Evolutionary conservation across 1,140 invertebrate species (phyloP).

Genomic region (Pteromalus puparum): DNA sequence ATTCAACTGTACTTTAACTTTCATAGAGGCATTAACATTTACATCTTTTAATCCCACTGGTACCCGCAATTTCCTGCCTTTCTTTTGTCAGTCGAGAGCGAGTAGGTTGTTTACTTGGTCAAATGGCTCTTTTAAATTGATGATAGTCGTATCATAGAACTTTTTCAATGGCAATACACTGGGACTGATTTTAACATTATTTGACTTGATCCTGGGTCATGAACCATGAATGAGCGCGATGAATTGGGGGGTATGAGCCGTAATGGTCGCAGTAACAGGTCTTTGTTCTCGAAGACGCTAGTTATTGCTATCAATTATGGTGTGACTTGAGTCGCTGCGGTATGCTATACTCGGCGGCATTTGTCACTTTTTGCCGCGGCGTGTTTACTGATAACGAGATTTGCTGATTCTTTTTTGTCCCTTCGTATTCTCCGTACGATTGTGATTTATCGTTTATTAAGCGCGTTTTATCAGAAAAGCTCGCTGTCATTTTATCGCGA

Average conservation of each 20-base stretch:
- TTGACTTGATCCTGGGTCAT: constrained; percentile 20
- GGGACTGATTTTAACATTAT: constrained; percentile 32
- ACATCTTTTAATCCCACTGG: constrained; percentile 17
- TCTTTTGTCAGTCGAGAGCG: background rate
- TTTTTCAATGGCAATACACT: constrained; percentile 20
- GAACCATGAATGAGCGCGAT: constrained; percentile 32
- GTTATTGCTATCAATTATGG: constrained; percentile 41
- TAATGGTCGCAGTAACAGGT: constrained; percentile 28
- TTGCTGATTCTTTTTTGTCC: background rate
- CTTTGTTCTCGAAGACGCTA: constrained; percentile 45
- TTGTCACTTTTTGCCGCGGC: background rate
- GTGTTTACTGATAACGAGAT: background rate
- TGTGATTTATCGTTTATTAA: too few species aligned
- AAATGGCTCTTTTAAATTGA: background rate
- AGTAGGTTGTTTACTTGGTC: background rate
- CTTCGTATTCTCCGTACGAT: too few species aligned
- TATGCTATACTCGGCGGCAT: background rate
- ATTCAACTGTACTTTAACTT: background rate
- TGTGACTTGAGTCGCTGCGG: background rate
- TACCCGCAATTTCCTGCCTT: constrained; percentile 12
- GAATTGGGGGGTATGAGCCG: constrained; percentile 36
- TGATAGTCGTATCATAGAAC: constrained; percentile 11
- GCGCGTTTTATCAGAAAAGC: too few species aligned
- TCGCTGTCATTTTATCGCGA: too few species aligned
- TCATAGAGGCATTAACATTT: background rate